These are phyloP conservation scores for Eupithecia inturbata DNA, from an alignment of 2,888 invertebrate species.

Conservation along the genomic window DNA sequence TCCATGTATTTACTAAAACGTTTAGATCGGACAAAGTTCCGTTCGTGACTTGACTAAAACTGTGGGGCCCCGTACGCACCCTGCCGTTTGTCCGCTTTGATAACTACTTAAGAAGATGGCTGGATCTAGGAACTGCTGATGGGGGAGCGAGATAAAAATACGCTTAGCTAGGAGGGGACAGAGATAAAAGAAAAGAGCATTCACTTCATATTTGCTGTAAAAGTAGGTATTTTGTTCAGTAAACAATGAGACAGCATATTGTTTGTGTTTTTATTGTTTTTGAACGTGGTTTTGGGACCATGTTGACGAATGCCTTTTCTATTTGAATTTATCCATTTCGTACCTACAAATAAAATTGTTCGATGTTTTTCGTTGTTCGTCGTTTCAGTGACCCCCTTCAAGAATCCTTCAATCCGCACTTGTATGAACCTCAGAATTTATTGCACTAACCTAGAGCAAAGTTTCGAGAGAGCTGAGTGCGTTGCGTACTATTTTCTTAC, in stretches of 20 bases:
- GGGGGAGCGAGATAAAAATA: constrained; percentile 1
- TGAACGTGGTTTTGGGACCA: not conserved
- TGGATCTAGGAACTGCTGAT: constrained; percentile 17
- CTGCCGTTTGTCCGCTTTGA: constrained; percentile 32
- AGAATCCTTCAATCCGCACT: not conserved
- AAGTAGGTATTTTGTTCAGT: not conserved
- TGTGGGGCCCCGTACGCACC: constrained; percentile 23
- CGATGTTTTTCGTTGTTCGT: not conserved
- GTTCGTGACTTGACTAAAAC: constrained; percentile 38
- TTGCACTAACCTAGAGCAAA: constrained; percentile 9
- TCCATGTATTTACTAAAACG: constrained; percentile 23
- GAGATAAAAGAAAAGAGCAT: not conserved
- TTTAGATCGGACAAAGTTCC: constrained; percentile 35
- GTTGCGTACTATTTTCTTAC: constrained; percentile 27
- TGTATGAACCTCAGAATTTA: constrained; percentile 22
- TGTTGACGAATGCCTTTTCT: not conserved
- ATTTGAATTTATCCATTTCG: not conserved
- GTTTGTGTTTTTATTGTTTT: not conserved
- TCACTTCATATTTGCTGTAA: not conserved
- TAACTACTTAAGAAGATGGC: constrained; percentile 27
- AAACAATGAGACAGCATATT: not conserved
- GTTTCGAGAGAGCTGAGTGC: constrained; percentile 33
- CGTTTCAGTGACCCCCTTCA: not conserved
- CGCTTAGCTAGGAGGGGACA: not conserved
- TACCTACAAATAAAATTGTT: not conserved